Evolutionary conservation across 1,140 invertebrate species (phyloP).

Genomic region (Hylaeus volcanicus): DNA sequence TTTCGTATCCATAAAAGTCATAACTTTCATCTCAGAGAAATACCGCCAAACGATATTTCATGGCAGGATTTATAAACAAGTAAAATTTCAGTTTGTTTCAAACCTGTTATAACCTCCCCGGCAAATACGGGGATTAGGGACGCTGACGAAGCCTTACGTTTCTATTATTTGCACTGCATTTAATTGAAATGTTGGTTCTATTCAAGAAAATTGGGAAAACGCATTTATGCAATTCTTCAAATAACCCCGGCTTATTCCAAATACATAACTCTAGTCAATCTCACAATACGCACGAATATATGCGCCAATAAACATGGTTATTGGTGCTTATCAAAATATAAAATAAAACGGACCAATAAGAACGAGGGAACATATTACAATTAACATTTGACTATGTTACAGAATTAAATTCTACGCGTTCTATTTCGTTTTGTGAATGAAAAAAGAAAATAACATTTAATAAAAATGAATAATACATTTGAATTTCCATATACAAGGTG

Average conservation of each 20-base stretch:
- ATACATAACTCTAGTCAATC: neutral
- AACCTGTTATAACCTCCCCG: constrained; percentile 20
- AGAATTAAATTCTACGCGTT: neutral
- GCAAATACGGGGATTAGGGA: constrained; percentile 8
- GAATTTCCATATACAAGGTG: neutral
- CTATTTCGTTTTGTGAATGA: neutral
- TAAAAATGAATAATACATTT: neutral
- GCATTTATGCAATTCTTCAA: constrained; percentile 18
- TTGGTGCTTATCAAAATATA: constrained; percentile 16
- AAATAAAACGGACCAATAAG: constrained; percentile 8
- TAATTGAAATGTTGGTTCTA: neutral
- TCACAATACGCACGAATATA: neutral
- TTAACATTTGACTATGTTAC: neutral
- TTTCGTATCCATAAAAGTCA: neutral
- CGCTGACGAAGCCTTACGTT: neutral
- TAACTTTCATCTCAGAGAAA: neutral
- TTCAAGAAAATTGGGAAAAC: neutral
- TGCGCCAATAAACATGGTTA: neutral
- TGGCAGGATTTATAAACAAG: constrained; percentile 11
- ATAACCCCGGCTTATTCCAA: constrained; percentile 3
- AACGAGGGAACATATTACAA: neutral
- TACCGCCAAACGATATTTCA: neutral
- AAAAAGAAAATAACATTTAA: neutral
- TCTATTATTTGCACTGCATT: constrained; percentile 9
- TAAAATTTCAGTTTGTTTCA: constrained; percentile 6